A percentile compares a stretch with the other conserved stretches of the same genome.
phyloP scores from a whole-genome alignment of 2,888 invertebrate genomes.

The Crioceris asparagi region DNA sequence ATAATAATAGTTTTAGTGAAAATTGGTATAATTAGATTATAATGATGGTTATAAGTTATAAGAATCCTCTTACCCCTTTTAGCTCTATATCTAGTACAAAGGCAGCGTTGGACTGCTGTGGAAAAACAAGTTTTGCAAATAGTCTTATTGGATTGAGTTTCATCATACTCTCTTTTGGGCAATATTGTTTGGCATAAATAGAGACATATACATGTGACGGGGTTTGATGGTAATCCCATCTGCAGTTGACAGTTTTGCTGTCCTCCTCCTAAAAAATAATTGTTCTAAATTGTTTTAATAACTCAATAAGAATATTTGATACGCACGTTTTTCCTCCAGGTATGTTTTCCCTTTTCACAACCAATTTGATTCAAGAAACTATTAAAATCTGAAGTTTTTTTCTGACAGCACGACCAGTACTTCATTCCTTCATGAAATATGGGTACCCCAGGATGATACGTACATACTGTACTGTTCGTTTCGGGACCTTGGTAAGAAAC shows the following conservation, averaged over 20 bases:
- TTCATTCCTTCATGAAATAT: constrained; percentile 96
- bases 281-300: neutral
- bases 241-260: constrained; percentile 48
- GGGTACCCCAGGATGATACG: constrained; percentile 78
- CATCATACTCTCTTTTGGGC: constrained; percentile 63
- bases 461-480: constrained; percentile 54
- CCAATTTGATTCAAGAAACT: constrained; percentile 87
- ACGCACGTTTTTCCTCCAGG: constrained; percentile 68
- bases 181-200: constrained; percentile 83
- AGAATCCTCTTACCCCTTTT: constrained; percentile 57
- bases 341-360: constrained; percentile 73
- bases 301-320: neutral
- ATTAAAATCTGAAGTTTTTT: constrained; percentile 87
- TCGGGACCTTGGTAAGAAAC: constrained; percentile 54
- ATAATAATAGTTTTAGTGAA: constrained; percentile 9
- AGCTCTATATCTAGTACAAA: constrained; percentile 72
- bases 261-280: constrained; percentile 41
- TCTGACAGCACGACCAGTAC: constrained; percentile 94
- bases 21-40: neutral
- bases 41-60: constrained; percentile 4
- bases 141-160: constrained; percentile 78
- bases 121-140: constrained; percentile 63
- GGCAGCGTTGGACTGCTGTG: constrained; percentile 57
- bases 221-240: constrained; percentile 96
- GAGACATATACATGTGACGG: constrained; percentile 72